Evolutionary conservation across 2,888 invertebrate genomes (phyloP), one percentile per base, ranked within the genome.

Genomic region (Leptinotarsa rubiginosa): DNA sequence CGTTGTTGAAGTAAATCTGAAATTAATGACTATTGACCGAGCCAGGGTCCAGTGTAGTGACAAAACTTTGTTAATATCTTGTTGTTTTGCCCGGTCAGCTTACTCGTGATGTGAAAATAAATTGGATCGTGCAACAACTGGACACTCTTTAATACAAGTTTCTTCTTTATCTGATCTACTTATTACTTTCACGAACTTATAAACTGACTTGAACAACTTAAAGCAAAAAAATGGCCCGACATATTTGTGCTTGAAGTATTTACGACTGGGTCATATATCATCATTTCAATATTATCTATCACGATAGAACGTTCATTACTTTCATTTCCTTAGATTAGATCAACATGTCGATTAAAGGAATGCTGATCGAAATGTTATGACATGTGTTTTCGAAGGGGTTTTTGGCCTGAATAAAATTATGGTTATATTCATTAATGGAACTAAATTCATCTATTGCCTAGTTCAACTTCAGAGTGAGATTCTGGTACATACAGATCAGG

Each of bases 11-110:
- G 72, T 75, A 78, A 78, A 78, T 76, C 74, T 70, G 70, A 79
- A 79, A 81, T 81, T 82, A 81, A 82, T 82, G 79, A 80, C 80
- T 79, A 78, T 79, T 79, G 76, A 79, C 77, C 80, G 77, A 76
- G 77, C 74, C 73, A 67, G 71, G 71, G 74, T 73, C 75, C 77
- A 74, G 74, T 74, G 56, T 67, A 76, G 76, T 77, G 71, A 74
- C 76, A 78, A 83, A 84, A 84, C 83, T 84, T 84, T 84, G 84
- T 84, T 84, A 84, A 84, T 84, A 84, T 84, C 83, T 84, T 83
- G 84, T 81, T 81, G 81, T 83, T 83, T 83, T 82, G 83, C 70
- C 31, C 79, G 80, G 80, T 77, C 80, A 80, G 78, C 75, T 73
- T 78, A 78, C 79, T 80, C 84, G 83, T 84, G 84, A 83, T 81